phyloP scores from a whole-genome alignment of 2,888 invertebrate species.

The Pelosia muscerda region DNA sequence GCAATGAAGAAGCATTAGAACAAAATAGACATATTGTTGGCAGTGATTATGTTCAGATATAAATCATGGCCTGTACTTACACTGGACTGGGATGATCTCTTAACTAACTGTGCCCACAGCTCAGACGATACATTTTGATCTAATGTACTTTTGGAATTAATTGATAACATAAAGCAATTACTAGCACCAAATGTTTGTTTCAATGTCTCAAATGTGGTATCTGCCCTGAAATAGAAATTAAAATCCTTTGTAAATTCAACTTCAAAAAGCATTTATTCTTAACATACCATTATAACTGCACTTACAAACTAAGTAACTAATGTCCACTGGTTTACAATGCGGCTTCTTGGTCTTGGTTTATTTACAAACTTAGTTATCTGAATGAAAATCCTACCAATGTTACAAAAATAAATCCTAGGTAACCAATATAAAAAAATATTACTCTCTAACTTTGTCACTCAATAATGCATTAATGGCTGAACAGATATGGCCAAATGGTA shows the following conservation, averaged over 20 bases:
- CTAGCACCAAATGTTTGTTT: constrained; percentile 95
- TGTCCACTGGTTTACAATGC: too few species aligned
- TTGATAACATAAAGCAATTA: constrained; percentile 95
- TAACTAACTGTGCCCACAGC: constrained; percentile 94
- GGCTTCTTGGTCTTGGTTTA: too few species aligned
- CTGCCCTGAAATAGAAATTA: constrained; percentile 88
- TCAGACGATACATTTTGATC: constrained; percentile 89
- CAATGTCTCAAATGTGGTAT: constrained; percentile 93
- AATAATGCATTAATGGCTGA: too few species aligned
- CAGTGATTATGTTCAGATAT: constrained; percentile 9
- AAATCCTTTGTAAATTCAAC: background rate
- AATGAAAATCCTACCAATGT: too few species aligned
- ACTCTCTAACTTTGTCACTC: too few species aligned
- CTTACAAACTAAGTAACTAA: background rate
- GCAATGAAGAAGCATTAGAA: background rate
- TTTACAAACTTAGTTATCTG: too few species aligned
- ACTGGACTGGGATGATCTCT: constrained; percentile 84
- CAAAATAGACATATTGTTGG: background rate
- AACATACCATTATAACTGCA: background rate
- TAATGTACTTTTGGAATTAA: constrained; percentile 92
- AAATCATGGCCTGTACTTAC: constrained; percentile 60
- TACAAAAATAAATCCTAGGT: too few species aligned
- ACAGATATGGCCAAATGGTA: too few species aligned
- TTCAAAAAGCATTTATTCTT: background rate
- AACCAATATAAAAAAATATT: too few species aligned